phyloP scores from a whole-genome alignment of 2,888 invertebrate genomes.

The Cosmopolites sordidus region DNA sequence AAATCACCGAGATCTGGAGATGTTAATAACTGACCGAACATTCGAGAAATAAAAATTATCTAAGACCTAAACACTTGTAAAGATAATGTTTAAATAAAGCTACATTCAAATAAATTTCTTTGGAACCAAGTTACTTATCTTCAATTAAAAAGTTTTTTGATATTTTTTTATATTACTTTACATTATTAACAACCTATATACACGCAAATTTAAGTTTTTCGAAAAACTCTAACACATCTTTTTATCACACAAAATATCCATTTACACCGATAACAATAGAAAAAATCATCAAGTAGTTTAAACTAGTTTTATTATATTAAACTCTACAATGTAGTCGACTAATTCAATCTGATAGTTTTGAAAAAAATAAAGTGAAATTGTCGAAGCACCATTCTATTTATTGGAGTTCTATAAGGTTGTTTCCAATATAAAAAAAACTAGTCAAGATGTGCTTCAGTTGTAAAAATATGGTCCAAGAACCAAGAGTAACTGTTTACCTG shows the following conservation, averaged over 20 bases:
- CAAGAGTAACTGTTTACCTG: too few relatives aligned
- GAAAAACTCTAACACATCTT: neutral
- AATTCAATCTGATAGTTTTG: too few relatives aligned
- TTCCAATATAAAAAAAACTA: too few relatives aligned
- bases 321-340: too few relatives aligned
- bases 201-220: neutral
- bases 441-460: too few relatives aligned
- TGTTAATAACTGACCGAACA: neutral
- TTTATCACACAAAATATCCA: neutral
- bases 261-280: conserved; percentile 24
- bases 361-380: too few relatives aligned
- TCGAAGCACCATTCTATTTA: too few relatives aligned
- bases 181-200: neutral
- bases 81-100: neutral
- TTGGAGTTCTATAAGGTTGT: too few relatives aligned
- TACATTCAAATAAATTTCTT: neutral
- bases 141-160: too few relatives aligned
- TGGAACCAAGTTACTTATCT: neutral
- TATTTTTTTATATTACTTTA: neutral
- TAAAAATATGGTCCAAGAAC: too few relatives aligned
- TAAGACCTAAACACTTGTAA: neutral
- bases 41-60: neutral
- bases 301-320: neutral
- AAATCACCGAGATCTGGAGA: too few relatives aligned
- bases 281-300: neutral